Evolutionary conservation across 2,113 vertebrate genomes (phyloP), one percentile per base, ranked within the genome.

Genomic region (Gobiocypris rarus): DNA sequence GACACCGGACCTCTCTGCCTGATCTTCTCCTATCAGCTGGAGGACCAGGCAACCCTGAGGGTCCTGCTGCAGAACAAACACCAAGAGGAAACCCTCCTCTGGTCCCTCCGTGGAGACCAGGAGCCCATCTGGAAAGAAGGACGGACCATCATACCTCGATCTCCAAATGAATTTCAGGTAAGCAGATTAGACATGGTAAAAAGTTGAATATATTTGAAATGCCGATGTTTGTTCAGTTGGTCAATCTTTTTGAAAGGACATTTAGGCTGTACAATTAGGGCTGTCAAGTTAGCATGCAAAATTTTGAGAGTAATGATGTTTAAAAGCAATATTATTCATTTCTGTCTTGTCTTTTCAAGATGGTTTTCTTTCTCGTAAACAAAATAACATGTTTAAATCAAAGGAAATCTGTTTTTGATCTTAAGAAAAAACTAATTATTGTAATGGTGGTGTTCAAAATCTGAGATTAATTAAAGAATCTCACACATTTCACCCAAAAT

Each of bases 61-160:
- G 95, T 99, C 59, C 88, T 94, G 59, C 91, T 96, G 48, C 93
- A 94, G 43, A 95, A 97, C 86, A 91, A 93, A 65, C 94, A 93
- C 83, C 94, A 94, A 50, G 95, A 98, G 81, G 96, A 95, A 89
- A 97, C 96, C 14, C 92, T 95, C 0, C 93, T 98, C 75, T 99
- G 98, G 98, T 93, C 94, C 54, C 94, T 98, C 82, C 90, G 89
- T 0, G 96, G 96, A 48, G 96, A 97, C 87, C 97, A 97, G 90
- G 96, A 95, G 0, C 89, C 93, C 6, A 92, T 95, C 61, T 99
- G 98, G 98, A 96, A 93, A 85, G 96, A 98, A 86, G 98, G 97
- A 0, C 94, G 96, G 41, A 96, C 97, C 92, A 96, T 97, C 87
- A 89, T 99, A 87, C 96, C 97, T 0, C 95, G 95, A 86, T 98